A percentile compares a stretch with the other conserved stretches of the same genome.
These are phyloP conservation scores for Bibio marci DNA, from an alignment of 2,888 invertebrate genomes.

Conservation along the genomic window DNA sequence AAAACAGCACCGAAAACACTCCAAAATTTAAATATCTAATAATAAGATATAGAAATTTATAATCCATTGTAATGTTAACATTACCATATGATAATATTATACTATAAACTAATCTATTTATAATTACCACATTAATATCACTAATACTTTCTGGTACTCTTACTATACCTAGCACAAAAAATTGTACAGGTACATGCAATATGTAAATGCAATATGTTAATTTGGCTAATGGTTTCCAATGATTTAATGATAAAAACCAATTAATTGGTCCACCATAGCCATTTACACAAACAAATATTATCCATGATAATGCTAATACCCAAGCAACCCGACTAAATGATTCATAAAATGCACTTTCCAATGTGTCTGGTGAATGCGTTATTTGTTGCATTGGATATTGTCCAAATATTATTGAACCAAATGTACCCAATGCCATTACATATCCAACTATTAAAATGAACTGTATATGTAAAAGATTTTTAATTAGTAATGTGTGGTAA, in stretches of 20 bases:
- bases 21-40: neutral
- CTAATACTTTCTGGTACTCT: constrained; percentile 16
- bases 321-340: constrained; percentile 18
- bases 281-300: constrained; percentile 21
- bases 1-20: constrained; percentile 9
- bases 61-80: too few species aligned
- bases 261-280: constrained; percentile 20
- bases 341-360: constrained; percentile 21
- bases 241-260: constrained; percentile 17
- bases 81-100: too few species aligned
- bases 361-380: constrained; percentile 15
- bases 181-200: constrained; percentile 15
- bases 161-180: constrained; percentile 9
- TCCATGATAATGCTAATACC: constrained; percentile 19
- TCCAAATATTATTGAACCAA: constrained; percentile 22
- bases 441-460: constrained; percentile 18
- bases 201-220: constrained; percentile 21
- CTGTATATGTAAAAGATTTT: too few species aligned
- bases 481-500: too few species aligned
- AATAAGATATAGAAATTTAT: constrained; percentile 1
- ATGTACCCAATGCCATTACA: constrained; percentile 19
- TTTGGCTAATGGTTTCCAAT: constrained; percentile 21
- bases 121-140: constrained; percentile 18
- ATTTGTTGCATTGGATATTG: constrained; percentile 22
- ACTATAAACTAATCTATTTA: neutral